Evolutionary conservation across 2,888 invertebrate genomes (phyloP).

Genomic region (Marronus borbonicus): DNA sequence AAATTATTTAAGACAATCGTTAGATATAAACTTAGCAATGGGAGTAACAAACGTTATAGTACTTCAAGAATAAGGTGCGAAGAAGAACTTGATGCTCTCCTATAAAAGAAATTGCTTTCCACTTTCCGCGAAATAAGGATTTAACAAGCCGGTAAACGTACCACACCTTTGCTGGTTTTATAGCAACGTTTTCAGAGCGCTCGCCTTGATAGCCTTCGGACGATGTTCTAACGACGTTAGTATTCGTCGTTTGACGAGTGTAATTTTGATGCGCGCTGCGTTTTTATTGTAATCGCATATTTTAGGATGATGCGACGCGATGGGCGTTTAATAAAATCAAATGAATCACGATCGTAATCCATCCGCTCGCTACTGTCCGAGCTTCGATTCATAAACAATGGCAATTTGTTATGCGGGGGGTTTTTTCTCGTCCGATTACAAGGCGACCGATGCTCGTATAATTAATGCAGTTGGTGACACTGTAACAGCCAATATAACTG

Average conservation of each 20-base stretch:
- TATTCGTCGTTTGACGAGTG: neutral
- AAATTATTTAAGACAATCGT: neutral
- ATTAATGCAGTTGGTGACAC: slow-evolving; percentile 35
- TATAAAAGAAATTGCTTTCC: slow-evolving; percentile 39
- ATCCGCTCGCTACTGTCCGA: slow-evolving; percentile 12
- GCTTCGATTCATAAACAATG: slow-evolving; percentile 36
- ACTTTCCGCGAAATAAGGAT: slow-evolving; percentile 26
- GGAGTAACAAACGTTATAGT: slow-evolving; percentile 16
- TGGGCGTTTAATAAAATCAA: slow-evolving; percentile 32
- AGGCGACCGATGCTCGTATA: slow-evolving; percentile 11
- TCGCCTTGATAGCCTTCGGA: slow-evolving; percentile 20
- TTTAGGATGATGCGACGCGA: neutral
- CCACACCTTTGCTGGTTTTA: slow-evolving; percentile 5
- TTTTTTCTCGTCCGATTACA: slow-evolving; percentile 30
- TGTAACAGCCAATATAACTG: slow-evolving; percentile 21
- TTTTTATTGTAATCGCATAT: slow-evolving; percentile 16
- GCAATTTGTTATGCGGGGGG: slow-evolving; percentile 4
- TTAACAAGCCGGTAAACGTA: slow-evolving; percentile 33
- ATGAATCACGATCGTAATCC: slow-evolving; percentile 29
- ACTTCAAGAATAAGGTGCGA: neutral
- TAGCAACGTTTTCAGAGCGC: slow-evolving; percentile 13
- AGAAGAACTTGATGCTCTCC: slow-evolving; percentile 28
- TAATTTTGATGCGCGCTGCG: slow-evolving; percentile 20
- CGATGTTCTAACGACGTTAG: slow-evolving; percentile 38
- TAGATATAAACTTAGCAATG: slow-evolving; percentile 3